Evolutionary conservation across 2,797 vertebrate genomes (phyloP).

Genomic region (Hephaestus fuliginosus): DNA sequence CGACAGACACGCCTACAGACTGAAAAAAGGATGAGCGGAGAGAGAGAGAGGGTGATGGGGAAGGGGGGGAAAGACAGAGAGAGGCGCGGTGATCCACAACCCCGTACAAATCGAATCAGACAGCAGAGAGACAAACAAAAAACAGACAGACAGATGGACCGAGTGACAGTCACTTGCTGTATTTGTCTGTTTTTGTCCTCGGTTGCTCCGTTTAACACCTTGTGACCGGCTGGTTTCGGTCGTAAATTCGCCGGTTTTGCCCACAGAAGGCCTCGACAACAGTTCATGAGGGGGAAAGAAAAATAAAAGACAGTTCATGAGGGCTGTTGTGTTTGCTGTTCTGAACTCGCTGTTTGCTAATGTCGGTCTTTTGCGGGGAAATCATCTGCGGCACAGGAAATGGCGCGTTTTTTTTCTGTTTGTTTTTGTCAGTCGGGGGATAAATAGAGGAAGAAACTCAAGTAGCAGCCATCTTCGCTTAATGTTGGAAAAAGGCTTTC

Average conservation of each 20-base stretch:
- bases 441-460: not conserved
- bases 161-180: slow-evolving; percentile 57
- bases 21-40: slow-evolving; percentile 67
- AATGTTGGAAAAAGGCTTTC: slow-evolving; percentile 11
- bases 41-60: slow-evolving; percentile 63
- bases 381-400: slow-evolving; percentile 26
- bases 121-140: slow-evolving; percentile 67
- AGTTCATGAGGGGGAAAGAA: slow-evolving; percentile 5
- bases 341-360: slow-evolving; percentile 14
- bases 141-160: slow-evolving; percentile 38
- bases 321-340: slow-evolving; percentile 18
- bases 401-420: slow-evolving; percentile 9
- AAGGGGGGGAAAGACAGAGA: slow-evolving; percentile 47
- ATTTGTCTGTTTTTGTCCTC: slow-evolving; percentile 60
- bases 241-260: slow-evolving; percentile 10
- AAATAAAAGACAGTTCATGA: not conserved
- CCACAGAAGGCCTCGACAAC: slow-evolving; percentile 32
- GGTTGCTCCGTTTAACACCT: slow-evolving; percentile 39
- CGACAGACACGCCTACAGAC: slow-evolving; percentile 74
- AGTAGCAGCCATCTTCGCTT: not conserved
- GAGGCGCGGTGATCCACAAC: slow-evolving; percentile 64
- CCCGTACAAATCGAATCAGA: slow-evolving; percentile 66
- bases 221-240: slow-evolving; percentile 36
- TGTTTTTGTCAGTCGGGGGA: slow-evolving; percentile 13
- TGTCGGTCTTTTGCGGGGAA: slow-evolving; percentile 12